Evolutionary conservation across 2,888 invertebrate genomes (phyloP).

Genomic region (Drosophila mayaguana): DNA sequence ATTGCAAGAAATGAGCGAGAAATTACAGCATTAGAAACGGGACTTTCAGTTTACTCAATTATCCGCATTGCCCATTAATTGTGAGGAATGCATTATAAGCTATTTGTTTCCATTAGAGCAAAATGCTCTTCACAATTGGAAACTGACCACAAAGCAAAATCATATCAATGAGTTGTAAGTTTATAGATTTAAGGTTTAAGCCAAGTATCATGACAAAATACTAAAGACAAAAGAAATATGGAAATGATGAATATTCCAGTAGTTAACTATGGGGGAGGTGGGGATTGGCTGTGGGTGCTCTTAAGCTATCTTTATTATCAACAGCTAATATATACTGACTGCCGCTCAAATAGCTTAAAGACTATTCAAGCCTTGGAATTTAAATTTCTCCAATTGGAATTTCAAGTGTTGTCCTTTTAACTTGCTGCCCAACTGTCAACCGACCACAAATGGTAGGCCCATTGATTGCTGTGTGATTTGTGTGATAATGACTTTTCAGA

Average conservation of each 20-base stretch:
- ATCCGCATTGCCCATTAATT: not conserved
- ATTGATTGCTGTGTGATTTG: constrained; percentile 38
- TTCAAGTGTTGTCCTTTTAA: constrained; percentile 23
- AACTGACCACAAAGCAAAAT: constrained; percentile 30
- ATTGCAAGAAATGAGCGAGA: constrained; percentile 14
- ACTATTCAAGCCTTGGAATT: too few relatives aligned
- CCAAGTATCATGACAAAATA: not conserved
- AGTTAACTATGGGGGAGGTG: not conserved
- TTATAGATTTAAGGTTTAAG: not conserved
- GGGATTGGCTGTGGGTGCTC: not conserved
- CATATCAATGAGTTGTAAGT: constrained; percentile 24
- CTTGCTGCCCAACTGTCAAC: constrained; percentile 42
- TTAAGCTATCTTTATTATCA: not conserved
- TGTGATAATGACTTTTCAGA: constrained; percentile 47
- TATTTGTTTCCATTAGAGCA: constrained; percentile 3
- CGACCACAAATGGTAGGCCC: constrained; percentile 48
- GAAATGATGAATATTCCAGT: not conserved
- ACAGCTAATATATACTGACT: not conserved
- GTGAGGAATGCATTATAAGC: constrained; percentile 14
- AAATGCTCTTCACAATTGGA: constrained; percentile 8
- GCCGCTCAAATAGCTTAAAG: not conserved
- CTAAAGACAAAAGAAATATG: too few relatives aligned
- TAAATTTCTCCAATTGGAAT: not conserved
- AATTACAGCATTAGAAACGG: constrained; percentile 15
- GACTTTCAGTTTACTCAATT: not conserved